Conservation (phyloP, 2,113 vertebrate genomes). For the Podarcis cretensis region DNA sequence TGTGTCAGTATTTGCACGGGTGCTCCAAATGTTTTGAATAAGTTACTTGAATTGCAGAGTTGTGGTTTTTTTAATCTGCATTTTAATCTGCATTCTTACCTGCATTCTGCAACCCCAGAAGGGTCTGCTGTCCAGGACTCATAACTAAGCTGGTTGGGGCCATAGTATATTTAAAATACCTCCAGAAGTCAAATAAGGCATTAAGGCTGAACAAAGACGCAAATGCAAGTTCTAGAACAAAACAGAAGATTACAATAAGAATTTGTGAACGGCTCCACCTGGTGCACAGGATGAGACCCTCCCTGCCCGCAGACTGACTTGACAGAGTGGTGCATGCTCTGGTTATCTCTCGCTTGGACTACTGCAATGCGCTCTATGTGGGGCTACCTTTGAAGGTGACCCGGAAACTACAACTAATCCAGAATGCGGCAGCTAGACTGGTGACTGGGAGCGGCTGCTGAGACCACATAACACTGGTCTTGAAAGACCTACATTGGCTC, state of each 20-base stretch:
- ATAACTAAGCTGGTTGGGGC: constrained; percentile 82
- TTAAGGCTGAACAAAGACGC: constrained; percentile 92
- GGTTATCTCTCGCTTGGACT: too few relatives aligned
- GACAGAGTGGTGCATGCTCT: too few relatives aligned
- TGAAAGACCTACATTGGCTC: too few relatives aligned
- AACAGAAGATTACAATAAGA: not conserved
- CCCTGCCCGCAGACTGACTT: rapidly evolving
- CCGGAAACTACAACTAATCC: too few relatives aligned
- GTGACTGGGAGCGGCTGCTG: too few relatives aligned
- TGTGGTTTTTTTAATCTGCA: not conserved
- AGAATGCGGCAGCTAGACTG: too few relatives aligned
- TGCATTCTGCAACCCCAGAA: constrained; percentile 85
- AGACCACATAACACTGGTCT: too few relatives aligned
- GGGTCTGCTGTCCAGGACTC: constrained; percentile 85
- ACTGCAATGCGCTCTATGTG: too few relatives aligned
- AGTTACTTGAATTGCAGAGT: too few relatives aligned
- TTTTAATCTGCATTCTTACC: constrained; percentile 56
- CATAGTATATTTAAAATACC: constrained; percentile 94
- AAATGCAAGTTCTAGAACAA: constrained; percentile 81
- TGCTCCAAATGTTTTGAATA: not conserved
- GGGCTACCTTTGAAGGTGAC: too few relatives aligned
- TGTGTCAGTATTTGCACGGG: not conserved
- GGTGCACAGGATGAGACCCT: too few relatives aligned
- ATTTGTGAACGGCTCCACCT: not conserved
- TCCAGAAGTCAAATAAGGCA: constrained; percentile 95